Conservation (phyloP, 2,797 vertebrate genomes). For the Channallabes apus region DNA sequence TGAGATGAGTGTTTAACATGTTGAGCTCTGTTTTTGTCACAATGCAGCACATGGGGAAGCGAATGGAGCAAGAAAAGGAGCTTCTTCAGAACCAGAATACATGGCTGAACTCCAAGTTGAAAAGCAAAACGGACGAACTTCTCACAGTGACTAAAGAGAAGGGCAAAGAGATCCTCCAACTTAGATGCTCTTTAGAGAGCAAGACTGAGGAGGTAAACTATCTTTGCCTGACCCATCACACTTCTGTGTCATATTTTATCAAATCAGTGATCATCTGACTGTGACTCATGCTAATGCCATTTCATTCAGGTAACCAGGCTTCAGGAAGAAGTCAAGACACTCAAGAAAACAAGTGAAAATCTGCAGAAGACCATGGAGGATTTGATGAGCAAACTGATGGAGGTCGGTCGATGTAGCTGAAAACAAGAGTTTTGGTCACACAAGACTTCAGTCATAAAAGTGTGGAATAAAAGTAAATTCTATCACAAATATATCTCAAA, state of each 20-base stretch:
- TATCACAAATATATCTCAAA: not conserved
- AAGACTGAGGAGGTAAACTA: constrained; percentile 85
- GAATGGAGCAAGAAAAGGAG: constrained; percentile 92
- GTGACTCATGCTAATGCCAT: not conserved
- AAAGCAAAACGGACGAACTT: constrained; percentile 90
- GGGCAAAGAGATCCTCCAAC: constrained; percentile 87
- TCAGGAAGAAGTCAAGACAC: constrained; percentile 80
- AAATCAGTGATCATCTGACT: not conserved
- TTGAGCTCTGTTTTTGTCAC: not conserved
- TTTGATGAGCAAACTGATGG: constrained; percentile 88
- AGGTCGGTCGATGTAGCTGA: constrained; percentile 71
- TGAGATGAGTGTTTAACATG: not conserved
- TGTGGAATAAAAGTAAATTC: not conserved
- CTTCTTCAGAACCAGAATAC: constrained; percentile 84
- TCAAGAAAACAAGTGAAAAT: constrained; percentile 83
- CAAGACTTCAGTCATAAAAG: not conserved
- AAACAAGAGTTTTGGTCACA: not conserved
- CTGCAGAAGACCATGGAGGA: constrained; percentile 86
- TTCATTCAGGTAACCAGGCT: constrained; percentile 77
- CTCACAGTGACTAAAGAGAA: constrained; percentile 82
- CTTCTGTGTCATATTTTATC: not conserved
- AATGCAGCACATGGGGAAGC: constrained; percentile 87
- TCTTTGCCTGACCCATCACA: not conserved
- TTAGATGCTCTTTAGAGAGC: constrained; percentile 82
- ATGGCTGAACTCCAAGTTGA: constrained; percentile 86